These are phyloP conservation scores for Zootoca vivipara DNA, from an alignment of 2,113 vertebrate genomes.

Conservation along the genomic window DNA sequence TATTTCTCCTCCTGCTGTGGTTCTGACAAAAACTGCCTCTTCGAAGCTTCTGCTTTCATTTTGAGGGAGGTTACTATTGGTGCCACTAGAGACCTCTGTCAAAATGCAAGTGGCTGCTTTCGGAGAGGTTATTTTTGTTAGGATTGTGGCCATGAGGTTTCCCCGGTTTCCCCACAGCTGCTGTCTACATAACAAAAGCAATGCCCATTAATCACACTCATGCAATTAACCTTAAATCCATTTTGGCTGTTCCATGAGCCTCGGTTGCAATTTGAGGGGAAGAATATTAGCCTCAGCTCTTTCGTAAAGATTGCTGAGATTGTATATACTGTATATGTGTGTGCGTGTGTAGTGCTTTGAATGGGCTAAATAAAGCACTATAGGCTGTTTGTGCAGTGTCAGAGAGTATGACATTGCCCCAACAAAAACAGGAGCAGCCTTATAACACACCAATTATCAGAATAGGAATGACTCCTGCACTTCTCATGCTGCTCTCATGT, in stretches of 20 bases:
- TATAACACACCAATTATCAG: not conserved
- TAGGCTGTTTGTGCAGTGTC: no score
- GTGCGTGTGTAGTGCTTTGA: not conserved
- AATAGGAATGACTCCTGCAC: no score
- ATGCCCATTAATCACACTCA: not conserved
- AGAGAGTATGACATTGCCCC: not conserved
- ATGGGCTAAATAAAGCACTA: not conserved
- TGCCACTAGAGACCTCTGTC: no score
- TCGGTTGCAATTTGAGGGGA: not conserved
- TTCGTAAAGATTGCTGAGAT: slow-evolving; percentile 5
- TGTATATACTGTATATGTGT: not conserved
- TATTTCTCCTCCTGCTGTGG: no score
- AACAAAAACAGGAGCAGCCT: not conserved
- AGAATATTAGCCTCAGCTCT: not conserved
- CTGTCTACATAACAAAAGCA: not conserved
- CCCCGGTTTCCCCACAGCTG: not conserved
- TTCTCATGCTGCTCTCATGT: not conserved
- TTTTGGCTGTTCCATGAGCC: not conserved
- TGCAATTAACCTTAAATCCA: not conserved
- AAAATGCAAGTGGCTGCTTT: no score
- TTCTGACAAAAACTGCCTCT: no score
- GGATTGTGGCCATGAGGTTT: no score
- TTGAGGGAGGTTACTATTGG: no score
- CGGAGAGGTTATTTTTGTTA: no score
- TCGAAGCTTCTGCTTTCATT: no score